Conservation (phyloP, 2,113 vertebrate species). For the Ammodramus savannarum region DNA sequence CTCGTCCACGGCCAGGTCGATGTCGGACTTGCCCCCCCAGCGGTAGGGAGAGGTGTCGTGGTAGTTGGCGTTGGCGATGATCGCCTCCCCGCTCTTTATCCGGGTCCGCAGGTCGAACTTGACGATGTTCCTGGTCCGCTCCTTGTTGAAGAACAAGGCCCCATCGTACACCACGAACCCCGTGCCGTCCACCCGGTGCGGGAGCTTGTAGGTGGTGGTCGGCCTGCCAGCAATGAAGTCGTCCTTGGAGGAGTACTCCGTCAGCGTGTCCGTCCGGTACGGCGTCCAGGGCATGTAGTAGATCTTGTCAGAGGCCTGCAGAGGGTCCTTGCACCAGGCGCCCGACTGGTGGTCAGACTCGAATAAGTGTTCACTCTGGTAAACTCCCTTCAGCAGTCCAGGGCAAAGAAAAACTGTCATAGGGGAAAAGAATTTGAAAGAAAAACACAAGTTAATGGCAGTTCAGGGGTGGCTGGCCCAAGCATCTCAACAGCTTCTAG, state of each 20-base stretch:
- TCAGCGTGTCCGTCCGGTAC: conserved; percentile 92
- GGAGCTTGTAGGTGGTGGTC: conserved; percentile 96
- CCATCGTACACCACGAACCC: conserved; percentile 98
- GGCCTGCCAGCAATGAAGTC: conserved; percentile 96
- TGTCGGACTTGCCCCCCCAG: conserved; percentile 98
- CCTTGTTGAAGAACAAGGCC: conserved; percentile 98
- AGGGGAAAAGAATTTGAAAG: conserved; percentile 75
- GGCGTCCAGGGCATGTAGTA: conserved; percentile 99
- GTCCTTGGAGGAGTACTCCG: conserved; percentile 96
- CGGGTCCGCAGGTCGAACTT: conserved; percentile 96
- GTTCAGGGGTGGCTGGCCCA: not conserved
- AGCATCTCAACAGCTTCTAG: conserved; percentile 1
- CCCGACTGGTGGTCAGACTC: conserved; percentile 99
- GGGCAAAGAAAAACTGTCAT: conserved; percentile 96
- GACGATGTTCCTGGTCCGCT: conserved; percentile 96
- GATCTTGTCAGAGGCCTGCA: conserved; percentile 97
- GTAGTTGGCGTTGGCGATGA: conserved; percentile 97
- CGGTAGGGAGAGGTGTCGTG: conserved; percentile 97
- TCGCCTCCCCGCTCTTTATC: conserved; percentile 97
- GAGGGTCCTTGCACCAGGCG: conserved; percentile 98
- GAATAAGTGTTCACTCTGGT: conserved; percentile 98
- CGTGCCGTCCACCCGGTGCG: conserved; percentile 93
- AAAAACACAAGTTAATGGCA: conserved; percentile 41
- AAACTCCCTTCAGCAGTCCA: conserved; percentile 93
- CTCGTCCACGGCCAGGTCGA: conserved; percentile 96